Percentiles rank a stretch among this genome's conserved stretches.
These are phyloP conservation scores for Desoria tigrina DNA, from an alignment of 2,888 invertebrate species.

Conservation along the genomic window DNA sequence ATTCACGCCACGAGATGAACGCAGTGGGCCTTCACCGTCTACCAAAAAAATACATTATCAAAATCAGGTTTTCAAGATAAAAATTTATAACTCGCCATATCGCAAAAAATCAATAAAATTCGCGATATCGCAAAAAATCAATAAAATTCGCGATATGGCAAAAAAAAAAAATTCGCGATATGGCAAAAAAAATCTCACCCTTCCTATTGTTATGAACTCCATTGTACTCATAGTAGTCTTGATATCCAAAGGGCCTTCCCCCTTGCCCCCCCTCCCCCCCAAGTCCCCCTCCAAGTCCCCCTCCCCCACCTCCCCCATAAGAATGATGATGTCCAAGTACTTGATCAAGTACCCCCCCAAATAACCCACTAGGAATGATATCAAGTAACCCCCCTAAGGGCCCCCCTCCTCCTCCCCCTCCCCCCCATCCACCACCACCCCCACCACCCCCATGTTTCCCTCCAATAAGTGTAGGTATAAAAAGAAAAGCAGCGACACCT, in stretches of 20 bases:
- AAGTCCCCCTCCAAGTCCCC: not conserved
- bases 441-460: not conserved
- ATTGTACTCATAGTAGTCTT: constrained; percentile 20
- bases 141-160: not conserved
- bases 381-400: not conserved
- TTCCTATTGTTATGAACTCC: constrained; percentile 18
- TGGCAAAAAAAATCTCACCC: not conserved
- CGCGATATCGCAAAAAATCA: not conserved
- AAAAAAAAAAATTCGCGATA: not conserved
- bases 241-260: constrained; percentile 11
- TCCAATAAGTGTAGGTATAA: constrained; percentile 8
- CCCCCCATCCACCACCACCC: not conserved
- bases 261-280: not conserved
- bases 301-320: not conserved
- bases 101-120: no score
- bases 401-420: not conserved
- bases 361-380: constrained; percentile 5
- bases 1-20: not conserved
- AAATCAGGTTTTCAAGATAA: no score
- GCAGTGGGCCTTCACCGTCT: no score
- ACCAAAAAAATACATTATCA: no score
- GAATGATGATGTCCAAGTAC: not conserved
- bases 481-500: constrained; percentile 25
- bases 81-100: no score
- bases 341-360: constrained; percentile 4